Evolutionary conservation across 2,888 invertebrate species (phyloP), one percentile per base, ranked within the genome.

Genomic region (Agrypnus murinus): DNA sequence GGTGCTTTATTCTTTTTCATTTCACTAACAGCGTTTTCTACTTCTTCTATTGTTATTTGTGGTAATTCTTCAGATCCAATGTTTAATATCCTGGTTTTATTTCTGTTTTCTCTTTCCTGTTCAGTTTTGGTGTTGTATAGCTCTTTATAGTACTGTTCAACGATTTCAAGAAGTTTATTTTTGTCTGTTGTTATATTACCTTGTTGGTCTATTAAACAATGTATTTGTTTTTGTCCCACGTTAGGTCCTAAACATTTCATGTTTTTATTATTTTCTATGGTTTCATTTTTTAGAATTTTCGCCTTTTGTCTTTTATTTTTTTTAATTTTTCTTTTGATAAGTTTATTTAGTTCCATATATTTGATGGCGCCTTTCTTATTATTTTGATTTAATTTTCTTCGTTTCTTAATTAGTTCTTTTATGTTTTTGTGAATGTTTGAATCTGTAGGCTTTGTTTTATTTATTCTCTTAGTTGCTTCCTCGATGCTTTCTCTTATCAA

Each of bases 1-100:
- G 46, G 46, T 46, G 46, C 53, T 53, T 53, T 53, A 53, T 53
- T 9, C 32, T 31, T 15, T 45, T 45, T 40, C 34, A 46, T 62
- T 19, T 10, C 12, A 12, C 31, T 17, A 34, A 46, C 8, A 8
- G 34, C 12, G 34, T 17, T 14, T 53, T 6, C n/a, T 31, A 53
- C 53, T 19, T 46, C 17, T 53, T 53, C 32, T 12, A 14, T 7
- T 32, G n/a, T 31, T 53, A 53, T 53, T 7, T 53, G 7, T 12
- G 53, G 14, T 32, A 14, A 2, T 53, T 53, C 32, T 53, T 53
- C 53, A 32, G 53, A 53, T 12, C 34, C 53, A n/a, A 31, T 15
- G 19, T 53, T 53, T 53, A 53, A 32, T 53, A 31, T 53, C 19
- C n/a, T 40, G 12, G 7, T 40, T 40, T 40, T 40, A 8, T 40